Evolutionary conservation across 2,888 invertebrate genomes (phyloP).

Genomic region (Gandaritis pyraliata): DNA sequence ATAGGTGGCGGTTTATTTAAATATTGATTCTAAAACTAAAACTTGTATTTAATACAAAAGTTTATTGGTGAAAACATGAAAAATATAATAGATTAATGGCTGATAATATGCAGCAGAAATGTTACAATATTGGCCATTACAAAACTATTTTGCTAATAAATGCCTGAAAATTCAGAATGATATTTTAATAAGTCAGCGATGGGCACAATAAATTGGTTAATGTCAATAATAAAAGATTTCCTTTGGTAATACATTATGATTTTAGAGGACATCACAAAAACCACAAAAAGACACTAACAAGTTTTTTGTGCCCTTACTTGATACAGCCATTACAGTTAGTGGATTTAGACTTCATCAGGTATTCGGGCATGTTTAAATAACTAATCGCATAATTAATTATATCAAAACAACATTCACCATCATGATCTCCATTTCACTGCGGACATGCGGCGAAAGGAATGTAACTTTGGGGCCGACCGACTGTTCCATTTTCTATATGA

Average conservation of each 20-base stretch:
- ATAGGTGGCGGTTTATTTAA: slow-evolving; percentile 82
- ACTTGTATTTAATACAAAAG: slow-evolving; percentile 85
- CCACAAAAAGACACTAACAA: slow-evolving; percentile 79
- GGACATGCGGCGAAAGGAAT: slow-evolving; percentile 82
- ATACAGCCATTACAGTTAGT: slow-evolving; percentile 79
- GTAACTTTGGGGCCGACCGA: slow-evolving; percentile 81
- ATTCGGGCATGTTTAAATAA: slow-evolving; percentile 68
- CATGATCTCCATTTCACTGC: slow-evolving; percentile 81
- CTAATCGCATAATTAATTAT: slow-evolving; percentile 71
- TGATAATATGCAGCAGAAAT: slow-evolving; percentile 85
- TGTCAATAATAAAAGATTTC: slow-evolving; percentile 71
- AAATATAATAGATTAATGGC: slow-evolving; percentile 85
- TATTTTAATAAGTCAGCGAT: slow-evolving; percentile 65
- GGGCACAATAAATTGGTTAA: slow-evolving; percentile 83
- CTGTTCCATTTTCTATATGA: slow-evolving; percentile 70
- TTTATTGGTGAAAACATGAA: slow-evolving; percentile 85
- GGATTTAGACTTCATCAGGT: slow-evolving; percentile 66
- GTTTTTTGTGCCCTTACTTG: slow-evolving; percentile 80
- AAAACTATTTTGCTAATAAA: slow-evolving; percentile 83
- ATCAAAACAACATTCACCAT: slow-evolving; percentile 76
- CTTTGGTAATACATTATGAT: slow-evolving; percentile 72
- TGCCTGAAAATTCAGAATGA: slow-evolving; percentile 82
- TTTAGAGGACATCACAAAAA: slow-evolving; percentile 75
- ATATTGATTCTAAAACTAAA: slow-evolving; percentile 84
- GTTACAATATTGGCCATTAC: slow-evolving; percentile 84